Conservation (phyloP, 2,113 vertebrate species). For the Gobio gobio region DNA sequence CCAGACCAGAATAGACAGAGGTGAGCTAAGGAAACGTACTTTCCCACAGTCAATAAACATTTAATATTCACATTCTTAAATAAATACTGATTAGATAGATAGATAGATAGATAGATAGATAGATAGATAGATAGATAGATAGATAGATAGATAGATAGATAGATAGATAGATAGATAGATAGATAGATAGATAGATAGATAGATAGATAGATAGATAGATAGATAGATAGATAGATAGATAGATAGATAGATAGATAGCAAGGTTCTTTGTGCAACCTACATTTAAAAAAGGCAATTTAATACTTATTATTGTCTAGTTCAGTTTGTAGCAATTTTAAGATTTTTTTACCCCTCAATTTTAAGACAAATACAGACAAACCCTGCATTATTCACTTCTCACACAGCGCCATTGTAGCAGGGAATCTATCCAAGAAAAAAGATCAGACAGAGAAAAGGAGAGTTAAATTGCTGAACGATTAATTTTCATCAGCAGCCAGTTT, state of each 20-base stretch:
- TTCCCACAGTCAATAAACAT: background rate
- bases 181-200: too few species aligned
- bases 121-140: too few species aligned
- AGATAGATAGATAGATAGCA: background rate
- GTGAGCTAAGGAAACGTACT: background rate
- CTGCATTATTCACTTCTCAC: background rate
- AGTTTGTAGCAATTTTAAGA: background rate
- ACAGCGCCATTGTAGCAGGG: background rate
- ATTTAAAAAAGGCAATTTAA: background rate
- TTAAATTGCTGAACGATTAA: constrained; percentile 51
- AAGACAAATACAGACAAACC: background rate
- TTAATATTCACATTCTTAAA: background rate
- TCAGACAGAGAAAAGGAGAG: constrained; percentile 25
- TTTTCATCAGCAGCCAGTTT: constrained; percentile 34
- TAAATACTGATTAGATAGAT: too few species aligned
- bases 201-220: too few species aligned
- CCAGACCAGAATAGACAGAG: background rate
- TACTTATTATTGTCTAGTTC: background rate
- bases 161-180: too few species aligned
- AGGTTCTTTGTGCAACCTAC: background rate
- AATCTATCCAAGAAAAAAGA: constrained; percentile 29
- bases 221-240: too few species aligned
- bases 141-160: too few species aligned
- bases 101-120: too few species aligned
- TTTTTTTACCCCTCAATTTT: background rate